These are phyloP conservation scores for Watsonalla cultraria DNA, from an alignment of 2,888 invertebrate genomes.

Conservation along the genomic window DNA sequence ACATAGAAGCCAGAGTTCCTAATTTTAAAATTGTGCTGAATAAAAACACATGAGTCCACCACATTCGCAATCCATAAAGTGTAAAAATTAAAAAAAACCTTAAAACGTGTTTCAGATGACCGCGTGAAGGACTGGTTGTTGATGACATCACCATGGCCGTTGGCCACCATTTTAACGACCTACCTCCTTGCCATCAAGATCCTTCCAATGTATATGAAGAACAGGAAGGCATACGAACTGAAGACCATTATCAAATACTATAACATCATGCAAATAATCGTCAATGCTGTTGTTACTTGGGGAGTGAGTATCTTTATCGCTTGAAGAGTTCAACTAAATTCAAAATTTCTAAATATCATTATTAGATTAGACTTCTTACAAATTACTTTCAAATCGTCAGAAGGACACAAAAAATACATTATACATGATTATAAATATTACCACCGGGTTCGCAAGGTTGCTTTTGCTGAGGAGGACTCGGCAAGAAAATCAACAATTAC, in stretches of 20 bases:
- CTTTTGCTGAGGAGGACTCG: no score
- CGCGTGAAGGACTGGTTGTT: conserved; percentile 82
- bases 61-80: not conserved
- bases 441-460: no score
- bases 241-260: conserved; percentile 84
- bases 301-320: conserved; percentile 76
- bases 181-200: conserved; percentile 80
- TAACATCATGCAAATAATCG: conserved; percentile 88
- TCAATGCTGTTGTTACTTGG: conserved; percentile 82
- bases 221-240: conserved; percentile 82
- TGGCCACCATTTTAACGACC: conserved; percentile 64
- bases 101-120: conserved; percentile 57
- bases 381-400: no score
- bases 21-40: not conserved
- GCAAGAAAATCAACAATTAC: no score
- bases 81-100: not conserved
- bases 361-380: no score
- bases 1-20: no score
- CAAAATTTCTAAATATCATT: no score
- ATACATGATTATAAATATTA: no score
- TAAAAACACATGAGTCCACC: not conserved
- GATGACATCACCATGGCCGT: conserved; percentile 79
- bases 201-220: conserved; percentile 84
- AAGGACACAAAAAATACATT: no score
- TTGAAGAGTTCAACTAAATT: no score